Base-by-base conservation (phyloP, 2,888 invertebrate species). In the Ormyrus pomaceus region DNA sequence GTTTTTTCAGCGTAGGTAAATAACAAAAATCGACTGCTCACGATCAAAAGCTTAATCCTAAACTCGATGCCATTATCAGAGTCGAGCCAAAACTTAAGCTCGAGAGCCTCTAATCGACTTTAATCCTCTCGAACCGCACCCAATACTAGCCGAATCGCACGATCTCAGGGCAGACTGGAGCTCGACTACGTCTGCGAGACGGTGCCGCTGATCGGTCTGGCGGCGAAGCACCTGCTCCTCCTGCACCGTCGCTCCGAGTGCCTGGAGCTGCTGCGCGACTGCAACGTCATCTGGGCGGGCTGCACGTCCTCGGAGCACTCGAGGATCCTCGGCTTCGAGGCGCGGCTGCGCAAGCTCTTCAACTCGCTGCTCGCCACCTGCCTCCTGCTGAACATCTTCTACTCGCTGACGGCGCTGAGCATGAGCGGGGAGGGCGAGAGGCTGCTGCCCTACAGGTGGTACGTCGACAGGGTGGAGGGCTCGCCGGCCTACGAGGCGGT, bases 401-500 rank as follows among this genome's bases (percentile, higher is more conserved):
- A 53, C 10, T 7, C 9, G 10, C 10, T 53, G 19, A 19, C 19
- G 19, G 19, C 19, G 1, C 19, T 19, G 1, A 2, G 19, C 19
- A 19, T 19, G 19, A 19, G 19, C 19, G 19, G 1, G 19, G 19
- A 19, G 1, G 19, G 19, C 19, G 19, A 19, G 19, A 19, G 19
- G 19, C 19, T 19, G 19, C 19, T 19, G 19, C 19, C 19, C 1
- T 53, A 7, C 58, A 71, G 70, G 50, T 71, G 59, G 48, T 84
- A 83, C 65, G 6, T 82, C 5, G 13, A 84, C 1, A 75, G 84
- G 6, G 66, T 84, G 0, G 72, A 74, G 0, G 78, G 5, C 2
- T 71, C 85, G 0, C 86, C 87, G 0, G 84, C 82, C 76, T 86
- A 84, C 61, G 85, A 86, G 55, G 71, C 84, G 0, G 75, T 73